Evolutionary conservation across 1,140 invertebrate species (phyloP), one percentile per base, ranked within the genome.

Genomic region (Lasioglossum albipes): DNA sequence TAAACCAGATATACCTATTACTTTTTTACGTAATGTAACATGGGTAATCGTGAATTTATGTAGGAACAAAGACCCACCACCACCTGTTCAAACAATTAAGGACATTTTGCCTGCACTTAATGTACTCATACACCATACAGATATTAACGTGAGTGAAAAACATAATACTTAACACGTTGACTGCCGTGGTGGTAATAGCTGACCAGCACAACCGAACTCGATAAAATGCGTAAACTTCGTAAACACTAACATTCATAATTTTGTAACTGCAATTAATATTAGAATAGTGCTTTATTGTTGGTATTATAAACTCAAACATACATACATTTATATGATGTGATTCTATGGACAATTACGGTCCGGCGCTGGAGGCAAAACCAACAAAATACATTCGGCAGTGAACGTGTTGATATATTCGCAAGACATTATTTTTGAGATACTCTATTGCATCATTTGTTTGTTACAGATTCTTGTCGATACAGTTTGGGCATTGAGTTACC

Each of bases 31-130:
- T 70, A 99, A 99, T 92, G 98, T 99, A n/a, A 99, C 98, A 41
- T 99, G 98, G 98, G 98, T 99, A 42, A 98, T 99, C 93, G 98
- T 99, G 18, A 99, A 99, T 94, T 95, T 99, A 88, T 99, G 98
- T 94, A 96, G 98, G 84, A 98, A 97, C 94, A 99, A 99, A 94
- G 98, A 99, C 90, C 98, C 98, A 45, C 97, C 98, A 13, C 97
- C 97, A 86, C 95, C 97, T 85, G 94, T 96, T 70, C 94, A 95
- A 87, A 99, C 98, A 10, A 98, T 99, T 85, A 95, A 96, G 89
- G 97, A 99, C 93, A 96, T 99, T 90, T 95, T 99, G 86, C 99
- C 99, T 66, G 98, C 99, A 68, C 95, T 99, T 31, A 97, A 97
- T 92, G 94, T 97, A 89, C 95, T 99, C 27, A 99, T 99, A 88